Conservation (phyloP, 2,113 vertebrate genomes). For the Rhombomys opimus region DNA sequence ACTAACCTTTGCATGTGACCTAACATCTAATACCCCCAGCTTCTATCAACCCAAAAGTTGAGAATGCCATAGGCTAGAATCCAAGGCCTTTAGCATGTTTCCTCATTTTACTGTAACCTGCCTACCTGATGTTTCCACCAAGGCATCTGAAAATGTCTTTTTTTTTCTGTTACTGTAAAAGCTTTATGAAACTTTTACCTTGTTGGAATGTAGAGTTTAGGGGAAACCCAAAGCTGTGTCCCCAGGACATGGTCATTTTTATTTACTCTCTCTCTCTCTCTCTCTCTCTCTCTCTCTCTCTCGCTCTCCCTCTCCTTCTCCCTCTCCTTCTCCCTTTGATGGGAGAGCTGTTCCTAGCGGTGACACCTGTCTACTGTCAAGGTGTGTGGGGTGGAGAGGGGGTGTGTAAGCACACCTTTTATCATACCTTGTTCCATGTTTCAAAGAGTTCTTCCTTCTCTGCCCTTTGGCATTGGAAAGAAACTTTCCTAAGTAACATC, state of each 20-base stretch:
- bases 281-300: too few species aligned
- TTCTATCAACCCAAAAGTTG: neutral
- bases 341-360: neutral
- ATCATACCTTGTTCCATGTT: neutral
- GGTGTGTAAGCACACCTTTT: neutral
- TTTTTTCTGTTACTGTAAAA: neutral
- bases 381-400: fast-evolving
- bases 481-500: neutral
- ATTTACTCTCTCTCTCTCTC: neutral
- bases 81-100: neutral
- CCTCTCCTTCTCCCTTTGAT: neutral
- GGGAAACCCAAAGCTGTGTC: neutral
- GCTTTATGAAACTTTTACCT: too few species aligned
- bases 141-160: neutral
- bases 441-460: neutral
- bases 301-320: too few species aligned
- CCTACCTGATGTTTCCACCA: neutral
- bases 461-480: neutral
- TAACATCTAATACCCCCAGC: neutral
- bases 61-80: too few species aligned
- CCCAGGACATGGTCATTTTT: neutral
- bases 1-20: too few species aligned
- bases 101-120: neutral
- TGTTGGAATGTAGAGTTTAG: neutral
- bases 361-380: neutral